Base-by-base conservation (phyloP, 2,113 vertebrate genomes). In the Platichthys flesus region DNA sequence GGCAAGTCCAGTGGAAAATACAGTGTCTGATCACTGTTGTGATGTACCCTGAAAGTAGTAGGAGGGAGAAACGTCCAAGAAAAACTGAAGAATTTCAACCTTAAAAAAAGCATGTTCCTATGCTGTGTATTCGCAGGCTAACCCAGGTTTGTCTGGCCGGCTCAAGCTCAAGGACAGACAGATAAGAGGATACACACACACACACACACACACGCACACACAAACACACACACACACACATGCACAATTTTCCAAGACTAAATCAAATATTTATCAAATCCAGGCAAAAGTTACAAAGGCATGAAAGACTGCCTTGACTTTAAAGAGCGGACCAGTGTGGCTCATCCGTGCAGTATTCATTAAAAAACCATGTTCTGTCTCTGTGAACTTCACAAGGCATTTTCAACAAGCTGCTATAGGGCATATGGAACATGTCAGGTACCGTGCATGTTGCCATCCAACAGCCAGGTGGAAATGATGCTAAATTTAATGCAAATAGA, bases 251-350 rank as follows among this genome's bases (percentile, higher is more conserved):
- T 67, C 55, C 71, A 37, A 78, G 59, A 85, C 72, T 73, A 86
- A 82, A 90, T 90, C 61, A 92, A 88, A 91, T 77, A 91, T 92
- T 91, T 79, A 89, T 90, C 78, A 89, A 85, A 87, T 85, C 82
- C 85, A 78, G 78, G 76, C 78, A 85, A 84, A 76, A 74, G 79
- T 62, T 72, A 55, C 71, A 71, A 67, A 75, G 78, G 66, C 82
- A 82, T 78, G 15, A 84, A 85, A 59, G 49, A 67, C 35, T 61
- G 76, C 42, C 70, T 81, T n/a, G 58, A 6, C 67, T 57, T 54
- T 58, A 64, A 76, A 67, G 47, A 76, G 54, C 26, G 12, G n/a
- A 60, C 65, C 52, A 62, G 26, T 14, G 37, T 74, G 59, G n/a
- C n/a, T 28, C 28, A 28, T 40, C n/a, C 42, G 31, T 59, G 23